Base-by-base conservation (phyloP, 2,113 vertebrate genomes). In the Eptesicus fuscus region DNA sequence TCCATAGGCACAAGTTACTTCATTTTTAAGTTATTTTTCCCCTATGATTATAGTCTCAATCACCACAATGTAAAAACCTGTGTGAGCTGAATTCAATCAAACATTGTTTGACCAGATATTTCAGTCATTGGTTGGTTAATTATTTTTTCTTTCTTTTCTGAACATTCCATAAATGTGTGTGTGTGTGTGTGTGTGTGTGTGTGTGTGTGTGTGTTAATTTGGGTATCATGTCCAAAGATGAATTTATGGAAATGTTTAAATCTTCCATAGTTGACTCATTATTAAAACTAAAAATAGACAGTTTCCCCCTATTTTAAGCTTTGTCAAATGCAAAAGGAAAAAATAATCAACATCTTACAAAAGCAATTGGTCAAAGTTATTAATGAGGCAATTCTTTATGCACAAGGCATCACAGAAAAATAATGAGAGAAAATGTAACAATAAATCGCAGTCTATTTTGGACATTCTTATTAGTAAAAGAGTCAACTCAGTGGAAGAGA, bases 381-480 rank as follows among this genome's bases (percentile, higher is more conserved):
- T 96, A 96, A 96, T 95, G 94, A 97, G 94, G 87, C 40, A 92
- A 86, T 95, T 96, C 77, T 92, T 96, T 95, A 67, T 95, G 77
- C 73, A 92, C 90, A 97, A 95, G 51, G 11, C 76, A 70, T 95
- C 85, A 61, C 30, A 95, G 93, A 93, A 97, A 97, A 96, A 70
- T 96, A 97, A 96, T 51, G 87, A 95, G 85, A 92, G 93, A 97
- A 97, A 95, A 96, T 95, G 56, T 90, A 84, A 96, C 92, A 97
- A 96, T 97, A 97, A 97, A 96, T 97, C 92, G 56, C 30, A 83
- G 61, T 10, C 71, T 95, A 49, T 77, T 97, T 97, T 96, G 77
- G 18, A 94, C 91, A 97, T 96, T 94, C 94, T 97, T 96, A 93
- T 95, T 95, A 96, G 95, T 95, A 96, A 96, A 94, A 93, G 53